Evolutionary conservation across 2,888 invertebrate species (phyloP).

Genomic region (Pegoplata infirma): DNA sequence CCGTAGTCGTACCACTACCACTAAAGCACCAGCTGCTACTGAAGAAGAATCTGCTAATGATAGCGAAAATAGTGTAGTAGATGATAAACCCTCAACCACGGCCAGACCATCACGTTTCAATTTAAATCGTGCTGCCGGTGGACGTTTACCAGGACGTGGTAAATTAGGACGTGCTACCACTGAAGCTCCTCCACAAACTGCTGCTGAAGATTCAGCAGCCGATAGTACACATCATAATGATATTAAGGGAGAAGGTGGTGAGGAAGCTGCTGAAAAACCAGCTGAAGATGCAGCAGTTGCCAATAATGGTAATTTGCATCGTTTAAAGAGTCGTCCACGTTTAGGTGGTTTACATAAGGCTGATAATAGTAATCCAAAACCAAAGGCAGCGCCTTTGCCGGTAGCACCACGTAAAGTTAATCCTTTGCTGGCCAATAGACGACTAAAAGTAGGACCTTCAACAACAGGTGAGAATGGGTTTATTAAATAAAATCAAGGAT

Average conservation of each 20-base stretch:
- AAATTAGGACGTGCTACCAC: conserved; percentile 71
- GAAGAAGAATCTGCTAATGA: conserved; percentile 62
- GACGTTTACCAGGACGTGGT: conserved; percentile 74
- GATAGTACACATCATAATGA: conserved; percentile 73
- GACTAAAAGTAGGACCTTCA: conserved; percentile 73
- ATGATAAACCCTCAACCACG: conserved; percentile 67
- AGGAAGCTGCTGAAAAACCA: conserved; percentile 65
- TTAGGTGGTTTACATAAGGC: conserved; percentile 75
- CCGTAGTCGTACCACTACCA: conserved; percentile 74
- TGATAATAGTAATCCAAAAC: conserved; percentile 73
- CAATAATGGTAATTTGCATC: conserved; percentile 71
- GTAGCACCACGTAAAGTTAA: conserved; percentile 75
- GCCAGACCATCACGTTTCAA: conserved; percentile 75
- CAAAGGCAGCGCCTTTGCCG: conserved; percentile 67
- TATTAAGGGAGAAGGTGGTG: conserved; percentile 68
- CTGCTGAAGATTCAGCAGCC: conserved; percentile 70
- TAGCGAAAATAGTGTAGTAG: conserved; percentile 64
- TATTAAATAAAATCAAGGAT: neutral
- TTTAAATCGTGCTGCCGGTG: conserved; percentile 71
- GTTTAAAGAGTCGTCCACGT: conserved; percentile 76
- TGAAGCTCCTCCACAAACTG: conserved; percentile 69
- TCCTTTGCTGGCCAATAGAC: conserved; percentile 76
- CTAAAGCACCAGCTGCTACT: conserved; percentile 69
- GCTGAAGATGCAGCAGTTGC: conserved; percentile 66
- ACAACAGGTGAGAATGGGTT: conserved; percentile 72